Conservation (phyloP, 1,140 invertebrate species). For the Eupristina koningsbergeri region DNA sequence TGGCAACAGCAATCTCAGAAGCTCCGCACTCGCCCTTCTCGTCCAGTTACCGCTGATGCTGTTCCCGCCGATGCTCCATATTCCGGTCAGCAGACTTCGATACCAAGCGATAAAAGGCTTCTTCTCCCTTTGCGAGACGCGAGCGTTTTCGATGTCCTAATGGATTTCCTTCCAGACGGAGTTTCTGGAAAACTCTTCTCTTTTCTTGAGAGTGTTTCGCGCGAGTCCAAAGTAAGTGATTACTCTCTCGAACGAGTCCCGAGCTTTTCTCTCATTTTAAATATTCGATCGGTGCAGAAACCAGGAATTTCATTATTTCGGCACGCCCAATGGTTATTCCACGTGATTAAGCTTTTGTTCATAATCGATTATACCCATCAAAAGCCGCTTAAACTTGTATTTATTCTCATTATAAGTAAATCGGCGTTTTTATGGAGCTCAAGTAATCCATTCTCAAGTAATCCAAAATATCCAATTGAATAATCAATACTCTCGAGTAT, state of each 20-base stretch:
- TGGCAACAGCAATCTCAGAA: slow-evolving; percentile 64
- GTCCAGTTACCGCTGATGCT: slow-evolving; percentile 1
- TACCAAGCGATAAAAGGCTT: neutral
- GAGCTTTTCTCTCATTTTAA: too few species aligned
- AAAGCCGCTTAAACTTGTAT: neutral
- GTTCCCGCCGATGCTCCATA: slow-evolving; percentile 2
- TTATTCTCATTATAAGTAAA: neutral
- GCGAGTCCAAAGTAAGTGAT: neutral
- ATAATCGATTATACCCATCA: too few species aligned
- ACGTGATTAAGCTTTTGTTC: too few species aligned
- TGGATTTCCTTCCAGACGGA: neutral
- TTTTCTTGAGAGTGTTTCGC: neutral
- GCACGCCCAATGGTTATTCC: too few species aligned
- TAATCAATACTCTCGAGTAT: too few species aligned
- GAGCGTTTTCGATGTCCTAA: neutral
- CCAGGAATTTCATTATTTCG: too few species aligned
- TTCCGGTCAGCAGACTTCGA: neutral
- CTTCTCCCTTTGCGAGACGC: neutral
- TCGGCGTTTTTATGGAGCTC: neutral
- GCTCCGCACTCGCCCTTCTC: slow-evolving; percentile 28
- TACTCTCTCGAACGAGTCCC: too few species aligned
- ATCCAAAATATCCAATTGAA: too few species aligned
- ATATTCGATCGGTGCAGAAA: too few species aligned
- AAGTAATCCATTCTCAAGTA: neutral
- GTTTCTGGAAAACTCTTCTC: neutral